phyloP scores from a whole-genome alignment of 2,797 vertebrate genomes.

The Euthynnus affinis region DNA sequence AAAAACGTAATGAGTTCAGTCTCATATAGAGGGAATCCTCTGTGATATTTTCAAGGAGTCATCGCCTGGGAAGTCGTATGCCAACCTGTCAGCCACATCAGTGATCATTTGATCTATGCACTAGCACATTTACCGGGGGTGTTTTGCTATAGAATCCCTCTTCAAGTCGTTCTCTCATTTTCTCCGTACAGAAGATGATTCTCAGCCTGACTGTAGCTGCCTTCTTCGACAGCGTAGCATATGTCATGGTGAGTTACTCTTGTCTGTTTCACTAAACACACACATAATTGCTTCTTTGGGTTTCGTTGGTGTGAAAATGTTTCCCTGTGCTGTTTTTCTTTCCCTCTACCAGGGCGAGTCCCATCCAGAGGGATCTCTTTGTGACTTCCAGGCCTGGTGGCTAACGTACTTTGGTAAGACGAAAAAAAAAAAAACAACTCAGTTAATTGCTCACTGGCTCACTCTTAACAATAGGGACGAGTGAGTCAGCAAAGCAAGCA shows the following conservation, averaged over 20 bases:
- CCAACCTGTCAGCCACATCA: constrained; percentile 59
- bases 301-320: constrained; percentile 19
- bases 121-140: constrained; percentile 25
- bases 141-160: constrained; percentile 45
- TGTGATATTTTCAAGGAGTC: constrained; percentile 49
- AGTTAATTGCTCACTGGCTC: constrained; percentile 46
- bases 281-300: not conserved
- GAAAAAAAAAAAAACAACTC: constrained; percentile 27
- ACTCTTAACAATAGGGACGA: constrained; percentile 19
- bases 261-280: constrained; percentile 43
- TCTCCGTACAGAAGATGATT: constrained; percentile 87
- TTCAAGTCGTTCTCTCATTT: constrained; percentile 49
- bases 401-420: constrained; percentile 90
- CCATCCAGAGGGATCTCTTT: constrained; percentile 83
- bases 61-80: constrained; percentile 40
- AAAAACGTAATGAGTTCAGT: constrained; percentile 33
- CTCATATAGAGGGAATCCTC: constrained; percentile 32
- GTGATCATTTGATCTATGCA: constrained; percentile 48
- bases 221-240: constrained; percentile 88
- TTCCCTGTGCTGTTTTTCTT: constrained; percentile 21
- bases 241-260: constrained; percentile 87
- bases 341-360: constrained; percentile 80
- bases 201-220: constrained; percentile 87
- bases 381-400: constrained; percentile 90
- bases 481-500: constrained; percentile 19